Evolutionary conservation across 1,140 invertebrate species (phyloP).

Genomic region (Halotydeus destructor): DNA sequence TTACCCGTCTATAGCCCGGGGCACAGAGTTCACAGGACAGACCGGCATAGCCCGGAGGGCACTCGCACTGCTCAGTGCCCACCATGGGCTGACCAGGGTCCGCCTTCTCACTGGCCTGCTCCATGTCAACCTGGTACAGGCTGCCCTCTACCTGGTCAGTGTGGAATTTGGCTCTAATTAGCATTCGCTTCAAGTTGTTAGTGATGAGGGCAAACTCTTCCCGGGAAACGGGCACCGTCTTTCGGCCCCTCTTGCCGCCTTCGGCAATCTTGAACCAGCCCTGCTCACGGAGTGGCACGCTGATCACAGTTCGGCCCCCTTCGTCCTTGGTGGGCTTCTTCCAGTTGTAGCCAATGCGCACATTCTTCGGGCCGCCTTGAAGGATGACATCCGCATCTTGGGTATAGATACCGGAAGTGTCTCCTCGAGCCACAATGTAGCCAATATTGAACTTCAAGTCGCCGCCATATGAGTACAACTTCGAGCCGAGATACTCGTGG

Average conservation of each 20-base stretch:
- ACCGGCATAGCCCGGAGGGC: constrained; percentile 43
- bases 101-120: constrained; percentile 23
- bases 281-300: constrained; percentile 39
- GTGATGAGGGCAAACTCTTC: constrained; percentile 61
- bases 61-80: constrained; percentile 32
- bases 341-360: constrained; percentile 43
- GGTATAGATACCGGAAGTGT: constrained; percentile 64
- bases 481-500: constrained; percentile 31
- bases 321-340: constrained; percentile 29
- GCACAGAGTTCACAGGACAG: constrained; percentile 61
- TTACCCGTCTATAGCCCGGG: constrained; percentile 56
- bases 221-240: constrained; percentile 36
- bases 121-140: constrained; percentile 27
- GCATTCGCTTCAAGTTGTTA: constrained; percentile 48
- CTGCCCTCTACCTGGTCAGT: constrained; percentile 74
- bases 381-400: constrained; percentile 63
- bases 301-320: constrained; percentile 33
- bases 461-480: constrained; percentile 56
- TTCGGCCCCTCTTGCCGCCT: constrained; percentile 26
- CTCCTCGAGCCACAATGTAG: constrained; percentile 66
- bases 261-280: constrained; percentile 47
- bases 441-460: constrained; percentile 45
- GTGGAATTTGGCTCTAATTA: constrained; percentile 76
- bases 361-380: constrained; percentile 32
- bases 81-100: constrained; percentile 20